These are phyloP conservation scores for Petroica traversi DNA, from an alignment of 2,113 vertebrate genomes.

Conservation along the genomic window DNA sequence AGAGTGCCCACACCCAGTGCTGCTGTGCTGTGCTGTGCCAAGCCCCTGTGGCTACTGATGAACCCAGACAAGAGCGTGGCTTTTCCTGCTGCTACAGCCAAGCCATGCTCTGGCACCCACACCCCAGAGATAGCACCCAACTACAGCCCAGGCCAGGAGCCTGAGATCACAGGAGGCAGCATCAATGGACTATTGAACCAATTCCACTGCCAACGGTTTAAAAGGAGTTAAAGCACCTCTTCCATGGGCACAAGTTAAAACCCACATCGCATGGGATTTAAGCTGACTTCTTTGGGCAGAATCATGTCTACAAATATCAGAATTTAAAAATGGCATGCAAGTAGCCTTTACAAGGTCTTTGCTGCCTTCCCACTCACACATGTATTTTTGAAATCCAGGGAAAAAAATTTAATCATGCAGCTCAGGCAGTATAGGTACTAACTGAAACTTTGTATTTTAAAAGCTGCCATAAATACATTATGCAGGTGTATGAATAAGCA, in stretches of 20 bases:
- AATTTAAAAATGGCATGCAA: not conserved
- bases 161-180: not conserved
- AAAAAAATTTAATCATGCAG: not conserved
- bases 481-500: not conserved
- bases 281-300: not conserved
- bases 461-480: not conserved
- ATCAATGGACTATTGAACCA: rapidly evolving
- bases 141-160: not conserved
- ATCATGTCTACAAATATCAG: not conserved
- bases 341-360: not conserved
- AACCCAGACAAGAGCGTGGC: not conserved
- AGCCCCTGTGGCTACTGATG: not conserved
- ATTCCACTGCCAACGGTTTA: not conserved
- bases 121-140: not conserved
- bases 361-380: not conserved
- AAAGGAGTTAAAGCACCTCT: not conserved
- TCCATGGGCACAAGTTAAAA: not conserved
- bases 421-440: not conserved
- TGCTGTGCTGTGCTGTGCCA: not conserved
- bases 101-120: not conserved
- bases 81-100: not conserved
- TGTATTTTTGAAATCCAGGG: not conserved
- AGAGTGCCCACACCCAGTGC: not conserved
- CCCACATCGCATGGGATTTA: not conserved
- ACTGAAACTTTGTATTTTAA: not conserved